Conservation (phyloP, 64 coral and sea anemone genomes). For the Montipora sp. region DNA sequence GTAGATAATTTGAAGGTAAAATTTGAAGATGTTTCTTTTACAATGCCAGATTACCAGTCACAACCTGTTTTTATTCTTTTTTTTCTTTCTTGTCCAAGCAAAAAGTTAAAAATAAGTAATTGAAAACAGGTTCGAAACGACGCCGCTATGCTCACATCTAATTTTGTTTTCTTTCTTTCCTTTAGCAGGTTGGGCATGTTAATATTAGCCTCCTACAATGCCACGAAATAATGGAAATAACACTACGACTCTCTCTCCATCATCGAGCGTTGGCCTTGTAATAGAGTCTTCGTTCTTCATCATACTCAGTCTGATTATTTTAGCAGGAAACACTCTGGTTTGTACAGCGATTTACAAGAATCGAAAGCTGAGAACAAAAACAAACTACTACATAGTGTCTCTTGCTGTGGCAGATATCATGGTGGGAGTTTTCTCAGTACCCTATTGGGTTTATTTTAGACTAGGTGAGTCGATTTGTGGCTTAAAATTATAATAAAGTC, state of each 20-base stretch:
- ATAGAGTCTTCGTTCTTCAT: slow-evolving; percentile 61
- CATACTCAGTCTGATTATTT: slow-evolving; percentile 59
- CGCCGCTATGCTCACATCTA: not conserved
- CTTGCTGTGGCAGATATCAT: slow-evolving; percentile 82
- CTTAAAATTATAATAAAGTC: not conserved
- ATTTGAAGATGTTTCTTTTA: not conserved
- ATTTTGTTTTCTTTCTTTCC: not conserved
- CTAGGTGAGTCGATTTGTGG: slow-evolving; percentile 60
- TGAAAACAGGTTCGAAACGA: not conserved
- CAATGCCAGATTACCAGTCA: not conserved
- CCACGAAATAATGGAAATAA: not conserved
- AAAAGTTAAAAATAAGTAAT: not conserved
- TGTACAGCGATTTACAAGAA: slow-evolving; percentile 80
- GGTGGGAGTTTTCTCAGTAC: slow-evolving; percentile 76
- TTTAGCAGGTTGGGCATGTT: not conserved
- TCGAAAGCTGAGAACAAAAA: slow-evolving; percentile 86
- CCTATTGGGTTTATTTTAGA: slow-evolving; percentile 88
- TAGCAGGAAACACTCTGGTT: slow-evolving; percentile 84
- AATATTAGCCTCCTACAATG: not conserved
- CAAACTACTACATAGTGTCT: slow-evolving; percentile 83
- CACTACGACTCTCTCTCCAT: not conserved
- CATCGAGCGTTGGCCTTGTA: not conserved
- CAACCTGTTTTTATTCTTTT: not conserved
- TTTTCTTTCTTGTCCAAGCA: not conserved
- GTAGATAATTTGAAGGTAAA: not conserved